A percentile compares a stretch with the other conserved stretches of the same genome.
These are phyloP conservation scores for Rugalucina vietnamica DNA, from an alignment of 2,888 invertebrate species.

Conservation along the genomic window DNA sequence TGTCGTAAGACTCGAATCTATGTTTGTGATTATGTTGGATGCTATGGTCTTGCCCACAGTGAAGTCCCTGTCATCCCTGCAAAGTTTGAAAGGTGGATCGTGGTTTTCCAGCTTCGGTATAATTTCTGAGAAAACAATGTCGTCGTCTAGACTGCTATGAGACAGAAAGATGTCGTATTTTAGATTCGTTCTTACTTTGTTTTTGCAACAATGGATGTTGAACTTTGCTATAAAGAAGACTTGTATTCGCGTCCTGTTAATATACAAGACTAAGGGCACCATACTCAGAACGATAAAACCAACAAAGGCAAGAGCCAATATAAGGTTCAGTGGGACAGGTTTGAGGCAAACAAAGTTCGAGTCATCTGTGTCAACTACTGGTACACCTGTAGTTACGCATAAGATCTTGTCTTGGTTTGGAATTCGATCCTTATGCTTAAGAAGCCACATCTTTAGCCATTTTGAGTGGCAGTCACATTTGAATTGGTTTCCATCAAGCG, in stretches of 20 bases:
- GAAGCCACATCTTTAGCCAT: slow-evolving; percentile 68
- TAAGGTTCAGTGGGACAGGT: background rate
- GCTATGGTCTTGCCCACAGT: slow-evolving; percentile 22
- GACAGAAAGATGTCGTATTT: slow-evolving; percentile 45
- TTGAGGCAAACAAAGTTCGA: slow-evolving; percentile 25
- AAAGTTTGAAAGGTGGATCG: slow-evolving; percentile 34
- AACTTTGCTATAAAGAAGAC: slow-evolving; percentile 32
- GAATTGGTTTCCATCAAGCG: slow-evolving; percentile 61
- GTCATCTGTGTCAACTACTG: slow-evolving; percentile 29
- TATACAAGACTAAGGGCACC: background rate
- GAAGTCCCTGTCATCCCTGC: slow-evolving; percentile 42
- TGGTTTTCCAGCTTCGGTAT: slow-evolving; percentile 5
- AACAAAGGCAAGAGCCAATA: background rate
- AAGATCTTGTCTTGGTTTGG: slow-evolving; percentile 26
- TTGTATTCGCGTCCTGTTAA: background rate
- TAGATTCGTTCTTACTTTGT: background rate
- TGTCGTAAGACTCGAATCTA: slow-evolving; percentile 40
- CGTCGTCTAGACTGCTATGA: slow-evolving; percentile 45
- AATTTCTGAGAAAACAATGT: slow-evolving; percentile 1
- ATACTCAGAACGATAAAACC: slow-evolving; percentile 2
- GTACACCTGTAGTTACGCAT: slow-evolving; percentile 18
- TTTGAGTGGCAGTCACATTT: slow-evolving; percentile 65
- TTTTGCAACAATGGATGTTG: slow-evolving; percentile 19
- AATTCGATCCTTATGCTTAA: slow-evolving; percentile 25
- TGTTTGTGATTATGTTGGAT: slow-evolving; percentile 34